These are phyloP conservation scores for Agrilus cyanescens DNA, from an alignment of 2,888 invertebrate species.

Conservation along the genomic window DNA sequence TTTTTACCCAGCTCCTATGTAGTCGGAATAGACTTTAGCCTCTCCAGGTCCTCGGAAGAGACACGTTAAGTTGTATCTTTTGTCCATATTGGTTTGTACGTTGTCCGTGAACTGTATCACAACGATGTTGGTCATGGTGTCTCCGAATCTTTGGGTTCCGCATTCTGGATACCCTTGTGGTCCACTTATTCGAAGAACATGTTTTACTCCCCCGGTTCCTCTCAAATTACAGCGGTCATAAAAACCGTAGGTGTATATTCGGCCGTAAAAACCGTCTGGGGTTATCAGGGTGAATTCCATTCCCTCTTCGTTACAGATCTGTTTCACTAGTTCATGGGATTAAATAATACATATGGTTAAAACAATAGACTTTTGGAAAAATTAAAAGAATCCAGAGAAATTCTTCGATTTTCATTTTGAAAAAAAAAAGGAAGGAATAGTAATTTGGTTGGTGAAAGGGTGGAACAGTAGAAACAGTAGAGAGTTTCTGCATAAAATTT, in stretches of 20 bases:
- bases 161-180: slow-evolving; percentile 90
- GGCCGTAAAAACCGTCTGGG: slow-evolving; percentile 78
- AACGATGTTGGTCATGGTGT: slow-evolving; percentile 87
- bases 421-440: not conserved
- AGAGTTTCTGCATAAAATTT: no score
- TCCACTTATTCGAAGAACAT: slow-evolving; percentile 74
- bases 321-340: slow-evolving; percentile 53
- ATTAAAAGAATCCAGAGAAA: no score
- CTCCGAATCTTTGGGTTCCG: slow-evolving; percentile 76
- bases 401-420: not conserved
- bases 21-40: slow-evolving; percentile 85
- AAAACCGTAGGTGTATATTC: slow-evolving; percentile 85
- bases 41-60: slow-evolving; percentile 85
- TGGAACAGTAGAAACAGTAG: no score
- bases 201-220: slow-evolving; percentile 76
- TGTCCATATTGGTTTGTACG: slow-evolving; percentile 82
- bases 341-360: not conserved
- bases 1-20: slow-evolving; percentile 70
- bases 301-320: slow-evolving; percentile 85
- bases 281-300: slow-evolving; percentile 87
- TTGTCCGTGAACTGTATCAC: slow-evolving; percentile 90
- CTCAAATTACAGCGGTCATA: slow-evolving; percentile 86
- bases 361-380: no score
- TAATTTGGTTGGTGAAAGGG: not conserved
- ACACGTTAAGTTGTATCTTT: slow-evolving; percentile 86